These are phyloP conservation scores for Lypha dubia DNA, from an alignment of 2,888 invertebrate genomes.

Conservation along the genomic window DNA sequence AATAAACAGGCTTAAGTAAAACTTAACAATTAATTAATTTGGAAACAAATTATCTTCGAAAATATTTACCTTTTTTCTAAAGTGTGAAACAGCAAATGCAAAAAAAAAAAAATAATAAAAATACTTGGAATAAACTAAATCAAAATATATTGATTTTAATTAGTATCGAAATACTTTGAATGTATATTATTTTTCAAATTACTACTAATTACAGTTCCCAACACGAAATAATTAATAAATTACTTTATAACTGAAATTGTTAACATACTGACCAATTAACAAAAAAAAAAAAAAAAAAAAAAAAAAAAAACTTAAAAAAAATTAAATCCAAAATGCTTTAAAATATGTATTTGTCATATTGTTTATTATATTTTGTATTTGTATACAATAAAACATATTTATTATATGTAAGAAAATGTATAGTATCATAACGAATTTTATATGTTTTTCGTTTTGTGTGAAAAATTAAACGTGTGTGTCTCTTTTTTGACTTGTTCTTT, in stretches of 20 bases:
- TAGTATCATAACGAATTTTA: conserved; percentile 41
- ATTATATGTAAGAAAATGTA: conserved; percentile 18
- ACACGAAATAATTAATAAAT: conserved; percentile 59
- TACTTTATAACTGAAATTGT: conserved; percentile 68
- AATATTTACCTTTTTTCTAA: background rate
- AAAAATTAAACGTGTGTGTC: background rate
- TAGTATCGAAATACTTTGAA: conserved; percentile 47
- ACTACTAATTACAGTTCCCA: conserved; percentile 63
- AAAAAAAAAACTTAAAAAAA: conserved; percentile 23
- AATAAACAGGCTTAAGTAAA: background rate
- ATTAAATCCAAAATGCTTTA: conserved; percentile 61
- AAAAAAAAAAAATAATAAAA: background rate
- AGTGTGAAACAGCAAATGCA: background rate
- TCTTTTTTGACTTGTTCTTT: background rate
- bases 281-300: conserved; percentile 38
- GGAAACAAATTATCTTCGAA: background rate
- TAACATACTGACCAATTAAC: conserved; percentile 70
- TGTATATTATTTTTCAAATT: conserved; percentile 4
- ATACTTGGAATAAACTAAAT: background rate
- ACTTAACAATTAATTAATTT: background rate
- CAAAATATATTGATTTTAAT: conserved; percentile 4
- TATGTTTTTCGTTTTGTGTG: background rate
- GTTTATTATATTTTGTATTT: conserved; percentile 59
- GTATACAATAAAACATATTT: conserved; percentile 30
- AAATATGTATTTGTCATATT: conserved; percentile 51